Evolutionary conservation across 2,888 invertebrate species (phyloP).

Genomic region (Agriopis aurantiaria): DNA sequence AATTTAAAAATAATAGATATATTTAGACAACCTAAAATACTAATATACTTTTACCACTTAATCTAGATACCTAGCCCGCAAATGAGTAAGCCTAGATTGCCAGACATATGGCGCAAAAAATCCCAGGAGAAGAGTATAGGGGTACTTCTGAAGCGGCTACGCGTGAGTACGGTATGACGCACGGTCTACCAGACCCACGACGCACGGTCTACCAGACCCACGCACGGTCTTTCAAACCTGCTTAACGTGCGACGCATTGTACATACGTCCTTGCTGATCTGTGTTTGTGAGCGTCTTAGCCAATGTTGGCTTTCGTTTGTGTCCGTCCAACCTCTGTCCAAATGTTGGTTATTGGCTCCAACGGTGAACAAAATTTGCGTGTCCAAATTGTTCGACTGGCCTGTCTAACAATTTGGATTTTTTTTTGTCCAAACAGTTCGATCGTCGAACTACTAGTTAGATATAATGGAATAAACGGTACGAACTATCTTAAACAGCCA

Average conservation of each 20-base stretch:
- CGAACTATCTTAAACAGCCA: background rate
- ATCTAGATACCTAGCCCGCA: constrained; percentile 67
- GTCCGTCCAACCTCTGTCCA: constrained; percentile 50
- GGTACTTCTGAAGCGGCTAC: constrained; percentile 74
- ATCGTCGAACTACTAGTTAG: no score
- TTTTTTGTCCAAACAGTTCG: no score
- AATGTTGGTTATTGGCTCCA: constrained; percentile 51
- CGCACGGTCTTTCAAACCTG: constrained; percentile 37
- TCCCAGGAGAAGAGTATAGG: constrained; percentile 78
- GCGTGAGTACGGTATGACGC: constrained; percentile 68
- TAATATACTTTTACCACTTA: constrained; percentile 52
- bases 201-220: background rate
- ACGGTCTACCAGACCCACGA: background rate
- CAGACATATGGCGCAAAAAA: constrained; percentile 79
- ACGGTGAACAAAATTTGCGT: no score
- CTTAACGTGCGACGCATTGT: constrained; percentile 59
- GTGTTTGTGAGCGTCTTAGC: constrained; percentile 62
- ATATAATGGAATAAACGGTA: no score
- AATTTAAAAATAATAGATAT: background rate
- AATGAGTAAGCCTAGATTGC: constrained; percentile 72
- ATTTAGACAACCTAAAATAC: background rate
- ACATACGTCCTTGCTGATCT: constrained; percentile 55
- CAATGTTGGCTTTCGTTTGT: constrained; percentile 54
- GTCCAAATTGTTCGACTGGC: no score
- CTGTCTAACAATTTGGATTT: no score